Evolutionary conservation across 2,888 invertebrate genomes (phyloP).

Genomic region (Drosophila infuscata): DNA sequence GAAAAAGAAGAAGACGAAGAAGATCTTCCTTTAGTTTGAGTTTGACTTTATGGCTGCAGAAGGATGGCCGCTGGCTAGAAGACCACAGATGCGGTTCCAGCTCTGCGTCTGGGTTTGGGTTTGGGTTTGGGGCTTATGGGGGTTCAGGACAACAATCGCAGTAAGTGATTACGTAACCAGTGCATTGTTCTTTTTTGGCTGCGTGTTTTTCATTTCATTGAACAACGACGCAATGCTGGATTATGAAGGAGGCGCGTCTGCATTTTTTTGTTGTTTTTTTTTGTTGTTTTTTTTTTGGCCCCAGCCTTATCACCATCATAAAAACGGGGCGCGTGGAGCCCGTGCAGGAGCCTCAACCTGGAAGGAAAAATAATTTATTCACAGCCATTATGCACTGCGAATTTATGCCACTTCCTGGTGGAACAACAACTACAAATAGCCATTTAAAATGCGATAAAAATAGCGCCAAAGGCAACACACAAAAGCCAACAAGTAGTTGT

Average conservation of each 20-base stretch:
- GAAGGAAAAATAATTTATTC: conserved; percentile 79
- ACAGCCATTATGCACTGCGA: conserved; percentile 78
- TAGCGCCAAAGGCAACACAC: conserved; percentile 69
- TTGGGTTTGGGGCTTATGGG: conserved; percentile 18
- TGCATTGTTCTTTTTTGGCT: conserved; percentile 69
- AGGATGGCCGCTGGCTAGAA: conserved; percentile 71
- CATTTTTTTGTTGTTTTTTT: neutral
- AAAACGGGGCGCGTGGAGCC: conserved; percentile 55
- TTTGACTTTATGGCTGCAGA: conserved; percentile 56
- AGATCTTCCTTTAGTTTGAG: neutral
- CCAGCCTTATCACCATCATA: conserved; percentile 68
- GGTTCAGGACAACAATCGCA: conserved; percentile 74
- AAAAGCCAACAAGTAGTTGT: conserved; percentile 11
- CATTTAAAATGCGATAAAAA: conserved; percentile 83
- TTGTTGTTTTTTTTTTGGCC: conserved; percentile 8
- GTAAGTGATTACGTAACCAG: conserved; percentile 79
- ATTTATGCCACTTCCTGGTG: conserved; percentile 82
- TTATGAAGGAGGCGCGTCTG: conserved; percentile 14
- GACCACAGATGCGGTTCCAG: conserved; percentile 10
- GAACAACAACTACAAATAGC: conserved; percentile 80
- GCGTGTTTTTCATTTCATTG: conserved; percentile 67
- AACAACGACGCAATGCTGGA: conserved; percentile 69
- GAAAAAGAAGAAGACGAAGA: neutral
- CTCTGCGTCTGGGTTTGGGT: conserved; percentile 11
- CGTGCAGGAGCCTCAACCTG: conserved; percentile 23